Evolutionary conservation across 2,888 invertebrate genomes (phyloP).

Genomic region (Nephrocerus scutellatus): DNA sequence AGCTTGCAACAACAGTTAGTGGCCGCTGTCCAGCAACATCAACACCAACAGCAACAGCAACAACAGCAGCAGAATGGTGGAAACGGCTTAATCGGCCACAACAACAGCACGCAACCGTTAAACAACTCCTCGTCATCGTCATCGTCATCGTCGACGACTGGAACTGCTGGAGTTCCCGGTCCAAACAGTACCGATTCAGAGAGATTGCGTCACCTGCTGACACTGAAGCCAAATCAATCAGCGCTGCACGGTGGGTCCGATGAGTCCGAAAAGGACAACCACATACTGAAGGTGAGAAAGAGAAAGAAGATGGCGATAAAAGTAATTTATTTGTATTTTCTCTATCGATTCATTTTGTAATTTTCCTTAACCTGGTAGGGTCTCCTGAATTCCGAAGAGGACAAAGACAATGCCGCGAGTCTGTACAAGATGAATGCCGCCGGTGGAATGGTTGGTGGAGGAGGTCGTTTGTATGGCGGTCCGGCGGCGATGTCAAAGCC

Average conservation of each 20-base stretch:
- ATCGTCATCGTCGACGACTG: too few species aligned
- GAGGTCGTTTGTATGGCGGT: conserved; percentile 20
- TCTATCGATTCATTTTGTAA: too few species aligned
- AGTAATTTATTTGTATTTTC: not conserved
- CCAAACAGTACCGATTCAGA: conserved; percentile 51
- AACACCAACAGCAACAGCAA: conserved; percentile 35
- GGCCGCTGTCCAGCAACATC: conserved; percentile 35
- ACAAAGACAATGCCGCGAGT: conserved; percentile 35
- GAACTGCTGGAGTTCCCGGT: conserved; percentile 46
- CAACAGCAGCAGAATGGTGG: conserved; percentile 22
- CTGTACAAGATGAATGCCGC: conserved; percentile 19
- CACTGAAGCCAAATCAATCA: conserved; percentile 39
- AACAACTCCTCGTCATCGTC: too few species aligned
- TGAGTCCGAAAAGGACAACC: conserved; percentile 40
- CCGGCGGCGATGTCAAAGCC: conserved; percentile 30
- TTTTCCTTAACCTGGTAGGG: too few species aligned
- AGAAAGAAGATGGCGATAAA: not conserved
- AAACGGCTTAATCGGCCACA: too few species aligned
- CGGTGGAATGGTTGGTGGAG: conserved; percentile 17
- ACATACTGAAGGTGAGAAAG: conserved; percentile 31
- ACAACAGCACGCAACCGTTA: too few species aligned
- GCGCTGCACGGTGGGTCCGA: conserved; percentile 24
- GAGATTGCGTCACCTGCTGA: conserved; percentile 50
- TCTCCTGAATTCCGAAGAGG: conserved; percentile 39
- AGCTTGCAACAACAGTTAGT: too few species aligned